Evolutionary conservation across 1,140 invertebrate species (phyloP).

Genomic region (Bombus difficillimus): DNA sequence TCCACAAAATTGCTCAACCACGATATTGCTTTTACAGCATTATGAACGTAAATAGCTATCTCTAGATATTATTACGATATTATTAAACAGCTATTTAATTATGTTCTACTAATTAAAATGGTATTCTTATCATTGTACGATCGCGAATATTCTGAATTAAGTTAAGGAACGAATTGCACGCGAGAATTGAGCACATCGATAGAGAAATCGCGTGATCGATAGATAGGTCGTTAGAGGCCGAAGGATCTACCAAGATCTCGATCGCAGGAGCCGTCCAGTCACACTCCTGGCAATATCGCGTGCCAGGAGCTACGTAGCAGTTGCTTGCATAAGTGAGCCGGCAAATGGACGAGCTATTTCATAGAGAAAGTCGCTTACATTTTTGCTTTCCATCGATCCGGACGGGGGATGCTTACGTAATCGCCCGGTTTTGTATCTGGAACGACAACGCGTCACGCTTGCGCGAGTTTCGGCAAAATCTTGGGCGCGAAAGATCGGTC

Average conservation of each 20-base stretch:
- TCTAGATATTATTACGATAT: not conserved
- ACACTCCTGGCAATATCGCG: conserved; percentile 53
- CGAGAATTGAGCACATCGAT: not conserved
- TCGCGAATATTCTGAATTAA: too few species aligned
- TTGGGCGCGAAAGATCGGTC: not conserved
- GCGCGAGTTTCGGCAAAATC: conserved; percentile 48
- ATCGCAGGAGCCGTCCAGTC: not conserved
- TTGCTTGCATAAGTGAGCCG: conserved; percentile 77
- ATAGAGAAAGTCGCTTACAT: conserved; percentile 82
- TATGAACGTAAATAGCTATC: too few species aligned
- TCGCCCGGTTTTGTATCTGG: conserved; percentile 68
- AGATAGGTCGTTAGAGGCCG: not conserved
- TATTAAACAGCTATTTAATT: too few species aligned
- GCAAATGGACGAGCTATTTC: conserved; percentile 78
- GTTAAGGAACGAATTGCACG: not conserved
- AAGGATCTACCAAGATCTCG: not conserved
- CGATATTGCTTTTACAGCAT: not conserved
- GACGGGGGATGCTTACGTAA: conserved; percentile 65
- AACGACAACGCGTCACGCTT: conserved; percentile 53
- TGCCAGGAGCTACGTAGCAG: conserved; percentile 65
- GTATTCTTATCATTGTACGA: accelerated
- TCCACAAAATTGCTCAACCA: not conserved
- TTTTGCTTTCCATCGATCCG: conserved; percentile 80
- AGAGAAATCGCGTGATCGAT: not conserved
- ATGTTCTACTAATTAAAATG: too few species aligned